These are phyloP conservation scores for Nymphalis urticae DNA, from an alignment of 2,888 invertebrate genomes.

Conservation along the genomic window DNA sequence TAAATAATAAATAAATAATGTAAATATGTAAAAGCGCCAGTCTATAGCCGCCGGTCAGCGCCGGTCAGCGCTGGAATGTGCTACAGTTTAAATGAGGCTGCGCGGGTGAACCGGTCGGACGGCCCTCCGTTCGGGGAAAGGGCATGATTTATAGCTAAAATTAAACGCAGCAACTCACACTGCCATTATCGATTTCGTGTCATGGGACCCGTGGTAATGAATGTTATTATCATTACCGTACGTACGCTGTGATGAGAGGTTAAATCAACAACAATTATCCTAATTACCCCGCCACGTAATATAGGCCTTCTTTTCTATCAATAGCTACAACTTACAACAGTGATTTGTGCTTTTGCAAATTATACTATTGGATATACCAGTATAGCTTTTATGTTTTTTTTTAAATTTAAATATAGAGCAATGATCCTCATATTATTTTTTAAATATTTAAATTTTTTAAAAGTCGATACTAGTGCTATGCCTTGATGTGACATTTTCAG, in stretches of 20 bases:
- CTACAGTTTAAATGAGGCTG: conserved; percentile 82
- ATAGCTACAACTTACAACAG: too few species aligned
- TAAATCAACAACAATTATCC: conserved; percentile 26
- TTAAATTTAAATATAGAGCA: too few species aligned
- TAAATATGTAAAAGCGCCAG: conserved; percentile 31
- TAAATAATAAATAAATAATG: conserved; percentile 4
- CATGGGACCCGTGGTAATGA: conserved; percentile 37
- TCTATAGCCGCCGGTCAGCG: conserved; percentile 62
- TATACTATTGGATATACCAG: too few species aligned
- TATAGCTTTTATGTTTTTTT: too few species aligned
- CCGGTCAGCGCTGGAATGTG: conserved; percentile 68
- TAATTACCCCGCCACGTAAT: not conserved
- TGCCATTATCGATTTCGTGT: conserved; percentile 43
- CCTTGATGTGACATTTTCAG: too few species aligned
- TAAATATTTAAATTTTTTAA: too few species aligned
- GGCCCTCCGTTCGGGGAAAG: conserved; percentile 70
- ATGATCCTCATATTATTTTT: too few species aligned
- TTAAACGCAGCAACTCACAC: conserved; percentile 57
- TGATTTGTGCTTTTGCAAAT: too few species aligned
- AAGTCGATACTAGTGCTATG: too few species aligned
- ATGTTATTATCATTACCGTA: conserved; percentile 34
- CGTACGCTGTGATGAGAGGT: conserved; percentile 25
- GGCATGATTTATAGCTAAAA: conserved; percentile 77
- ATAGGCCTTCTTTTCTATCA: too few species aligned
- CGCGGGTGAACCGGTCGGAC: conserved; percentile 73